Base-by-base conservation (phyloP, 2,113 vertebrate species). In the Ctenodactylus gundi region DNA sequence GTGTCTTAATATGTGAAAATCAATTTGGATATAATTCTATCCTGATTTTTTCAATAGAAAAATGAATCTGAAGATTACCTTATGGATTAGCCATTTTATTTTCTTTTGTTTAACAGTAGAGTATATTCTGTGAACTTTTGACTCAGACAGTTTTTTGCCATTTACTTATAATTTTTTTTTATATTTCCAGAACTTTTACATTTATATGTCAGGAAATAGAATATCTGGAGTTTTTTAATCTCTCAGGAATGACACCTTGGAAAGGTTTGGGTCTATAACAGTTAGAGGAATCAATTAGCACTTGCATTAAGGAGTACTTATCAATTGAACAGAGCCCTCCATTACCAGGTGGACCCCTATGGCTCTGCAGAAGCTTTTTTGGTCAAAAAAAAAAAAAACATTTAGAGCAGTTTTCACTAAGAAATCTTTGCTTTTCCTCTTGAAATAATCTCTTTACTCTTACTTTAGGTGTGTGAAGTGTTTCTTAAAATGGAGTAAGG, bases 371-470 rank as follows among this genome's bases (percentile, higher is more conserved):
- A 87, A 93, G 84, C 23, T 44, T 90, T 41, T 91, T 72, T 95
- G 65, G 60, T 84, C 58, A 93, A 80, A 93, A 65, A 77, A 76
- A 46, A 85, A 93, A 80, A 93, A 65, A 77, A 76, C 53, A 85
- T 49, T 80, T 90, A 90, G 41, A 91, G 77, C 25, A 60, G 53
- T 90, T 93, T 94, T 53, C 46, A 80, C 27, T 36, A 85, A 64
- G n/a, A 93, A 73, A 9, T 46, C 1, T 25, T 77, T 78, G 46
- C 44, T 93, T 91, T 84, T 94, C 77, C 18, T 91, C 64, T 83
- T 88, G 21, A 85, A 94, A 96, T 90, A 7, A 73, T 72, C 9
- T 13, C 8, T 93, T 70, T 93, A 72, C 20, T 85, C 34, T 82
- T 67, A 72, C 25, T 70, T 80, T 39, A 80, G 60, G n/a, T 83